These are phyloP conservation scores for Anisognathus igniventris DNA, from an alignment of 2,797 vertebrate genomes.

Conservation along the genomic window DNA sequence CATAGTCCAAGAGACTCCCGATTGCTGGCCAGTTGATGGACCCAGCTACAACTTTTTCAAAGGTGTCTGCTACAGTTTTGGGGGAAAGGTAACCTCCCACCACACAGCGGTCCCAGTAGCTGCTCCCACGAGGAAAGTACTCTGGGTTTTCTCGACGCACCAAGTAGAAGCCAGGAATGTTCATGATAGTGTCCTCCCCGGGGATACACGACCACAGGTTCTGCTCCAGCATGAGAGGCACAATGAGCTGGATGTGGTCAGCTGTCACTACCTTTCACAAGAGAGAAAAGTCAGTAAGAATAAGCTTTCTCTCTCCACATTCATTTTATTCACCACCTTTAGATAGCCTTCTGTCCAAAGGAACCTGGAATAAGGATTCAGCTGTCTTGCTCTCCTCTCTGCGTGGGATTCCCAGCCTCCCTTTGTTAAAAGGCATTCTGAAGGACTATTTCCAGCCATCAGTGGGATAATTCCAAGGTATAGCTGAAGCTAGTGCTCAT, in stretches of 20 bases:
- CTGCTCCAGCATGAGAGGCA: conserved; percentile 91
- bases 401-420: background rate
- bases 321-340: background rate
- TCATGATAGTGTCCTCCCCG: conserved; percentile 98
- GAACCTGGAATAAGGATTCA: background rate
- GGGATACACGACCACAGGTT: conserved; percentile 95
- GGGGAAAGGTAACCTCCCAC: conserved; percentile 97
- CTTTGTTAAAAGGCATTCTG: background rate
- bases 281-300: background rate
- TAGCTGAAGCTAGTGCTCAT: background rate
- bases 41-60: conserved; percentile 91
- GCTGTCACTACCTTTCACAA: conserved; percentile 89
- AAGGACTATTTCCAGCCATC: background rate
- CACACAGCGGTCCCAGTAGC: conserved; percentile 98
- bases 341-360: background rate
- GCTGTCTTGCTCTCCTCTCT: background rate
- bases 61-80: conserved; percentile 88
- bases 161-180: conserved; percentile 93
- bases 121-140: conserved; percentile 94
- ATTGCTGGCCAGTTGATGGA: conserved; percentile 99
- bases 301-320: background rate
- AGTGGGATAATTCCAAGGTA: background rate
- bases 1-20: conserved; percentile 90
- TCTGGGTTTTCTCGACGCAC: conserved; percentile 95
- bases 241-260: conserved; percentile 96